Conservation (phyloP, 2,797 vertebrate genomes). For the Hapalemur alaotrensis region DNA sequence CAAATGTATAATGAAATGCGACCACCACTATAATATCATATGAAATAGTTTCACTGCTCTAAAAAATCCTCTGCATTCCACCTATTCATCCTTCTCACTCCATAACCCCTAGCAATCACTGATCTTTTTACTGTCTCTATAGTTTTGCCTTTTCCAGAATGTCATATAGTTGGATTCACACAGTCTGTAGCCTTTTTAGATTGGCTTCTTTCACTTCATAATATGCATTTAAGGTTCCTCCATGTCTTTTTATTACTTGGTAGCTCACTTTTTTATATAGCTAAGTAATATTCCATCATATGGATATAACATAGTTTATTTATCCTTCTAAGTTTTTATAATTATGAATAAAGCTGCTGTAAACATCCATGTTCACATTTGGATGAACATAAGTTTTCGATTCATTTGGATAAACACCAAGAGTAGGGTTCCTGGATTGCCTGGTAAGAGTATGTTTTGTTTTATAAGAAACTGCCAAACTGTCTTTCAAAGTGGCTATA, state of each 20-base stretch:
- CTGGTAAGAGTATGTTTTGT: neutral
- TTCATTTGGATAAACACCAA: neutral
- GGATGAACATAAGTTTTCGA: neutral
- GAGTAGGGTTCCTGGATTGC: neutral
- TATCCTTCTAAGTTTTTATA: neutral
- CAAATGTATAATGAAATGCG: neutral
- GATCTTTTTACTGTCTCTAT: neutral
- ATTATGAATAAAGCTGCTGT: neutral
- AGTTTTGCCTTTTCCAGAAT: neutral
- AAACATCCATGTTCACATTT: neutral
- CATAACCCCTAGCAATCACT: neutral
- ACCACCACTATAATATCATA: neutral
- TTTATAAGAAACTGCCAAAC: neutral
- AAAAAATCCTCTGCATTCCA: neutral
- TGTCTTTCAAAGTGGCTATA: neutral
- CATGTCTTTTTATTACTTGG: neutral
- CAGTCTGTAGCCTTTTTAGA: neutral
- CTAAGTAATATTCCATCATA: neutral
- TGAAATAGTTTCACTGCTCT: neutral
- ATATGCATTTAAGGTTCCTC: neutral
- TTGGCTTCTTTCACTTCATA: neutral
- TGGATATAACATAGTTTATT: neutral
- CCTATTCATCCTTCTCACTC: neutral
- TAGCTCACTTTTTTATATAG: neutral
- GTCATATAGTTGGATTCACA: neutral